Percentiles rank a stretch among this genome's conserved stretches.
phyloP scores from a whole-genome alignment of 2,888 invertebrate genomes.

The Thereva nobilitata region DNA sequence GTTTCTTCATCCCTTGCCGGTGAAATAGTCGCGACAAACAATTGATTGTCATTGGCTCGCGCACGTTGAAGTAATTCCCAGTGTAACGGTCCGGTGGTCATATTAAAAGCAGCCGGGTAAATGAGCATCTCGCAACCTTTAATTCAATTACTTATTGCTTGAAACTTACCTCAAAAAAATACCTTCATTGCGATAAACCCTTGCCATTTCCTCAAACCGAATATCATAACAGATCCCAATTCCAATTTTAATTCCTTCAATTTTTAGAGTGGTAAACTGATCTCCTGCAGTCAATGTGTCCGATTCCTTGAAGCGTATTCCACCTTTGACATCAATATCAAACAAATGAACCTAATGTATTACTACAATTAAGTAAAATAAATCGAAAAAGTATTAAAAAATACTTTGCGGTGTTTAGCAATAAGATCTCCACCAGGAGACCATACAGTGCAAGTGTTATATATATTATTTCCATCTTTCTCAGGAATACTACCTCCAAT shows the following conservation, averaged over 20 bases:
- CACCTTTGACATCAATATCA: slow-evolving; percentile 92
- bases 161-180: neutral
- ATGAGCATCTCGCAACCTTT: slow-evolving; percentile 21
- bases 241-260: slow-evolving; percentile 75
- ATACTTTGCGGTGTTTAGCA: slow-evolving; percentile 81
- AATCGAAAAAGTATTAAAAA: neutral
- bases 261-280: slow-evolving; percentile 72
- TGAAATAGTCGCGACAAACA: slow-evolving; percentile 83
- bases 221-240: slow-evolving; percentile 95
- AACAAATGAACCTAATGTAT: slow-evolving; percentile 80
- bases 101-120: slow-evolving; percentile 59
- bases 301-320: slow-evolving; percentile 92
- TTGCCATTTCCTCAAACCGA: slow-evolving; percentile 87
- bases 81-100: slow-evolving; percentile 70
- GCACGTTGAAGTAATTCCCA: slow-evolving; percentile 85
- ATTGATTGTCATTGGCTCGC: slow-evolving; percentile 86
- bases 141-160: neutral
- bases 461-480: slow-evolving; percentile 64
- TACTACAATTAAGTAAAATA: neutral
- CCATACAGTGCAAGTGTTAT: slow-evolving; percentile 90
- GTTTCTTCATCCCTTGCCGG: slow-evolving; percentile 80
- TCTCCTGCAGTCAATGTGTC: slow-evolving; percentile 79
- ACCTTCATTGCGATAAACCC: slow-evolving; percentile 68
- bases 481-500: slow-evolving; percentile 93
- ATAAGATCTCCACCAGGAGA: slow-evolving; percentile 75